Base-by-base conservation (phyloP, 2,113 vertebrate species). In the Tragelaphus buxtoni region DNA sequence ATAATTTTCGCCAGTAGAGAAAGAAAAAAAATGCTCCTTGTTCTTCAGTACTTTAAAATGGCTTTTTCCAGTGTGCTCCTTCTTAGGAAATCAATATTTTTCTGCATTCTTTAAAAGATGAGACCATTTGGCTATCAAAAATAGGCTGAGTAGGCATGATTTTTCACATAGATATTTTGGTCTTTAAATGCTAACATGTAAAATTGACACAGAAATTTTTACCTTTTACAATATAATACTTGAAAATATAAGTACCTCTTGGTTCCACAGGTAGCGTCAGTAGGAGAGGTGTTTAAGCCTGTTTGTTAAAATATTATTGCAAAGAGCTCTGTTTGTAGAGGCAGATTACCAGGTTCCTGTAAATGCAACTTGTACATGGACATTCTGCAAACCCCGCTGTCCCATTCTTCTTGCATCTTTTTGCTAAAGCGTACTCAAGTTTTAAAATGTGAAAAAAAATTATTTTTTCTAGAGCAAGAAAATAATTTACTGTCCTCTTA, bases 141-240 rank as follows among this genome's bases (percentile, higher is more conserved):
- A 97, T 51, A 88, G 92, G 95, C 96, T 97, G 97, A 96, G 95
- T 95, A 97, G 97, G 96, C 97, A 94, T 98, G 97, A 92, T 97
- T 97, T 81, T 98, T 97, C 98, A 98, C 97, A 85, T 93, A 95
- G 95, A 94, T 98, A 94, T 98, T 95, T 97, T 97, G 96, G 95
- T 99, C 98, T 98, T 98, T 98, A 98, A 98, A 98, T 97, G 95
- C 90, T 98, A 92, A 98, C 97, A 98, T 98, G 91, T 97, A 98
- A 99, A 98, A 99, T 99, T 98, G 98, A 98, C 98, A 98, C 97
- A 91, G 95, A 98, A 98, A 98, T 98, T 97, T 98, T 98, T 97
- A 98, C 98, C 97, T 98, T 99, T 99, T 98, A 98, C 98, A 98
- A 98, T 98, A 77, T 98, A 98, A 99, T 99, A 99, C 99, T 99